Conservation (phyloP, 2,797 vertebrate genomes). For the Lycodopsis pacificus region DNA sequence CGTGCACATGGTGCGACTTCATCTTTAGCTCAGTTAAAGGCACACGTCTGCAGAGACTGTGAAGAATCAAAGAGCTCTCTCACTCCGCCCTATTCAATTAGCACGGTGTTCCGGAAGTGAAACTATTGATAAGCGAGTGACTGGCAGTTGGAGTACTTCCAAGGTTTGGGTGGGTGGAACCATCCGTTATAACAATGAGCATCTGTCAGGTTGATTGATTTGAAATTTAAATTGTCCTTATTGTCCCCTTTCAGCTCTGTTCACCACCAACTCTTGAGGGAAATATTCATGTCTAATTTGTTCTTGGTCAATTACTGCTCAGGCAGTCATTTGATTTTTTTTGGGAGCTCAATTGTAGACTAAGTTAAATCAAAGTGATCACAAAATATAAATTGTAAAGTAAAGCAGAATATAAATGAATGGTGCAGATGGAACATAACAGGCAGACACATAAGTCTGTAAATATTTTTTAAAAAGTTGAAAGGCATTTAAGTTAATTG, state of each 20-base stretch:
- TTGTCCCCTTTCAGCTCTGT: not conserved
- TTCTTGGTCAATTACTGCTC: not conserved
- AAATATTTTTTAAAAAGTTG: no score
- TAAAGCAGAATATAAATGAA: not conserved
- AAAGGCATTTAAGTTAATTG: not conserved
- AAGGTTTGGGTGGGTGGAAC: slow-evolving; percentile 4
- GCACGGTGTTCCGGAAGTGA: slow-evolving; percentile 34
- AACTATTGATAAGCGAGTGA: slow-evolving; percentile 28
- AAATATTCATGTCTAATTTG: not conserved
- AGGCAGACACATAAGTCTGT: not conserved
- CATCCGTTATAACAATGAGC: slow-evolving; percentile 11
- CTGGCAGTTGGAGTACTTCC: slow-evolving; percentile 1
- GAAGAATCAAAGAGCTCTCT: not conserved
- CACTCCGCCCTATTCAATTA: not conserved
- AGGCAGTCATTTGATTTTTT: no score
- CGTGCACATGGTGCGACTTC: not conserved
- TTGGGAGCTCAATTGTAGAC: no score
- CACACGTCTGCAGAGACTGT: slow-evolving; percentile 2
- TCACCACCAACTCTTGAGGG: no score
- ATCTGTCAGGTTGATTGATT: not conserved
- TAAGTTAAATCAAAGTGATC: no score
- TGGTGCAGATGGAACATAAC: not conserved
- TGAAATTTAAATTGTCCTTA: not conserved
- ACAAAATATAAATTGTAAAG: not conserved
- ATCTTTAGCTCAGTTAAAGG: not conserved